Base-by-base conservation (phyloP, 2,113 vertebrate genomes). In the Hyaena hyaena region DNA sequence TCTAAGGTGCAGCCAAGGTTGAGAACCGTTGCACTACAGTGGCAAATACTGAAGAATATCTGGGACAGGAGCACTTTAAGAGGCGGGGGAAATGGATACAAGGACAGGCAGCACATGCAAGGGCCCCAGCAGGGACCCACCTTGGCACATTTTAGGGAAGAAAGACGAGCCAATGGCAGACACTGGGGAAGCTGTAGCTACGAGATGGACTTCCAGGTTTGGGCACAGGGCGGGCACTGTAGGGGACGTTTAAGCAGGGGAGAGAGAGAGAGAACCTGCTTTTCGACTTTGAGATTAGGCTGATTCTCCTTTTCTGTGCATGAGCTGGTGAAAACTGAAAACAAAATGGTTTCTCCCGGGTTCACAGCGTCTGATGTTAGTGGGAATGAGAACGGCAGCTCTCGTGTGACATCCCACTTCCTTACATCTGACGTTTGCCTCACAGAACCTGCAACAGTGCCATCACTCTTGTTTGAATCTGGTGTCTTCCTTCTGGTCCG, bases 191-290 rank as follows among this genome's bases (percentile, higher is more conserved):
- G n/a, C 10, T 23, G 3, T 4, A 33, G 61, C n/a, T 53, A 4
- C 2, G 31, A 83, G 2, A 24, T 1, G 39, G 48, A 39, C 45
- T 89, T 83, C 74, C 4, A 26, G 39, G 19, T 24, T 45, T n/a
- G 1, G 66, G 63, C 33, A 12, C 28, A 39, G n/a, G 63, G 31
- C 19, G 8, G 17, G 24, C 2, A 63, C 39, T 24, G 0, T 0
- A 26, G 16, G 31, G 31, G 35, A 17, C 7, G 4, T 28, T 73
- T 48, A 48, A 66, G 39, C 21, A 45, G 35, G 39, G 14, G 12
- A 81, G 61, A 43, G 12, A 23, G 0, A 19, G 50, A 23, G 0
- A 19, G 50, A 73, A n/a, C 48, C 50, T 77, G 81, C 33, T 23
- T 55, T 31, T 9, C 1, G 83, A 31, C n/a, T 55, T 26, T 68